Conservation (phyloP, 2,888 invertebrate genomes). For the Baccha elongata region DNA sequence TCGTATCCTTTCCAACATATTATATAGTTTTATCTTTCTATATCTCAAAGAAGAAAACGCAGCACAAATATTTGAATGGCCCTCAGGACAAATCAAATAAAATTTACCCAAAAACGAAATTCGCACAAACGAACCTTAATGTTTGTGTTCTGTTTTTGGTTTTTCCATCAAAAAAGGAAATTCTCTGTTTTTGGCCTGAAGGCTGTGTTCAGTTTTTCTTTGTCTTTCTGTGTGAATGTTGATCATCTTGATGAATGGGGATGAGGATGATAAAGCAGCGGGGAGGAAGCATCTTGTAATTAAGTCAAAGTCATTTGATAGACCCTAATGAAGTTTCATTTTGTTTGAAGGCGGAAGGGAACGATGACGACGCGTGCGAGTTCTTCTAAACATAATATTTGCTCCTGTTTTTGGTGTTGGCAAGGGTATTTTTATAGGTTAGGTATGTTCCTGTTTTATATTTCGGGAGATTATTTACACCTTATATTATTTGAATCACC, state of each 20-base stretch:
- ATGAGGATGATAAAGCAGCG: neutral
- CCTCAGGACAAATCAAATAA: slow-evolving; percentile 72
- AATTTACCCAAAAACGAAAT: slow-evolving; percentile 68
- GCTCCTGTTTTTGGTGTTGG: slow-evolving; percentile 7
- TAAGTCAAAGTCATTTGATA: slow-evolving; percentile 68
- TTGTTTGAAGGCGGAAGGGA: neutral
- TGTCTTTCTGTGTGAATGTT: slow-evolving; percentile 25
- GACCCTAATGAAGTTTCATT: slow-evolving; percentile 61
- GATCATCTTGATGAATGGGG: neutral
- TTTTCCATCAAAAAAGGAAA: neutral
- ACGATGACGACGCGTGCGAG: slow-evolving; percentile 26
- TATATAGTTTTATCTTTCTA: neutral
- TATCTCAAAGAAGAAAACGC: slow-evolving; percentile 20
- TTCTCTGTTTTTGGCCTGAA: slow-evolving; percentile 7
- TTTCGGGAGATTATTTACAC: slow-evolving; percentile 69
- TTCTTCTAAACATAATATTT: slow-evolving; percentile 52
- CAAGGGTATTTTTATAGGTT: neutral
- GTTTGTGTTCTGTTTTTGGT: slow-evolving; percentile 48
- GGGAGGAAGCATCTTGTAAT: slow-evolving; percentile 63
- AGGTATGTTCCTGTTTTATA: slow-evolving; percentile 1
- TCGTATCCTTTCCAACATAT: slow-evolving; percentile 1
- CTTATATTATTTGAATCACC: slow-evolving; percentile 56
- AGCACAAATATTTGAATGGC: slow-evolving; percentile 71
- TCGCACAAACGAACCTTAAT: slow-evolving; percentile 64
- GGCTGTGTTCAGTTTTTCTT: slow-evolving; percentile 58